phyloP scores from a whole-genome alignment of 2,797 vertebrate species.

The Choloepus didactylus region DNA sequence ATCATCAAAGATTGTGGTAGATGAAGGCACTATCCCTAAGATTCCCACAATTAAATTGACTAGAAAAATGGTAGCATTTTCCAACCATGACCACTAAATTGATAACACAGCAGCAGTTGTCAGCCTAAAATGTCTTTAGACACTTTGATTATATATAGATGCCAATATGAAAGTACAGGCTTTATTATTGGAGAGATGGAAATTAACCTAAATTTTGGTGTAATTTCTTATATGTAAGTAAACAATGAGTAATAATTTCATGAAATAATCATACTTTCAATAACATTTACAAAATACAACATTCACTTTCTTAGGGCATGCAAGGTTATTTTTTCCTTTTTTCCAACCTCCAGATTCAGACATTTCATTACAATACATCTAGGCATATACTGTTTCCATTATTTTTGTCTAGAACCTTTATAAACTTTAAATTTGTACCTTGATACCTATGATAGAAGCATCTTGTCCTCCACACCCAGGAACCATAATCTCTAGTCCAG shows the following conservation, averaged over 20 bases:
- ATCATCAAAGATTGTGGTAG: conserved; percentile 59
- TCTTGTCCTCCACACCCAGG: neutral
- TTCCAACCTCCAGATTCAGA: neutral
- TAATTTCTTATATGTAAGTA: conserved; percentile 64
- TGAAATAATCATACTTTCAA: conserved; percentile 6
- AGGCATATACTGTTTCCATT: neutral
- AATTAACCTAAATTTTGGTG: conserved; percentile 53
- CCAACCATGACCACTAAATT: conserved; percentile 1
- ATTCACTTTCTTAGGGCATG: neutral
- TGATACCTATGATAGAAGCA: neutral
- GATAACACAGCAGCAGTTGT: neutral
- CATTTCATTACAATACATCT: conserved; percentile 27
- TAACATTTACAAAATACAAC: neutral
- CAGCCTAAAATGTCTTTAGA: neutral
- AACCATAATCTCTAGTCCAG: neutral
- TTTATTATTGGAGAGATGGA: conserved; percentile 63
- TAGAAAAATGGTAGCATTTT: conserved; percentile 43
- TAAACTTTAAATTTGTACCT: conserved; percentile 31
- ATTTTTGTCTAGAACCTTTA: conserved; percentile 4
- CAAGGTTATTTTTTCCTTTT: neutral
- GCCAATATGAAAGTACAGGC: conserved; percentile 43
- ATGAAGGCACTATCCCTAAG: conserved; percentile 59
- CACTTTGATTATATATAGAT: neutral
- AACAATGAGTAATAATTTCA: conserved; percentile 65
- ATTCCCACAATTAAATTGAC: conserved; percentile 4